Base-by-base conservation (phyloP, 2,113 vertebrate species). In the Diglossa brunneiventris region DNA sequence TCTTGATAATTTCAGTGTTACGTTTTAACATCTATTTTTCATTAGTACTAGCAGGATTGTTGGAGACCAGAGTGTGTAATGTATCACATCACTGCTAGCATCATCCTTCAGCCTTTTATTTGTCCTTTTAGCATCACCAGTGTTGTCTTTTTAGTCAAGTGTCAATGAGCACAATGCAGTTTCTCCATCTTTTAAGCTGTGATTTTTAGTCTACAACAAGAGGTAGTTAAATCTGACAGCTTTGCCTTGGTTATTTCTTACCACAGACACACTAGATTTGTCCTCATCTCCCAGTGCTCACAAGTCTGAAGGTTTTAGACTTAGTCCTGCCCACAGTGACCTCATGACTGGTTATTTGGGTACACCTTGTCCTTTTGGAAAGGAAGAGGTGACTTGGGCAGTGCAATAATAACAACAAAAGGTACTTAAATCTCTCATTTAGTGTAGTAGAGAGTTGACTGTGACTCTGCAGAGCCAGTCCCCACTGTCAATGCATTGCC, bases 1-100 rank as follows among this genome's bases (percentile, higher is more conserved):
- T 74, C 62, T 88, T 90, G 95, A 88, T 96, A 89, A 97, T 96
- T 95, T 94, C 61, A 91, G 72, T 24, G 49, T 63, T 91, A 27
- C 0, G 0, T 96, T 96, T 95, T 89, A 88, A 79, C 72, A 87
- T 88, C 87, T 96, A 77, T 95, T 96, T 97, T 86, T 89, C 88
- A 52, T 64, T 55, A 93, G 52, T 55, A 72, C 75, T 30, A 66
- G 76, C 87, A 85, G 80, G 58, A 31, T 30, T 75, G 49, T 83
- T 86, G 49, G 64, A 86, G 70, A 90, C 81, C 87, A 87, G 94
- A 88, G 86, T 18, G 31, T 53, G 80, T 61, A 33, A 74, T 73
- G 62, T 53, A 83, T 87, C 87, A 33, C 39, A 44, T 86, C 50
- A 26, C 10, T 26, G 42, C n/a, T 20, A 84, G 55, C 56, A 53